These are phyloP conservation scores for Poecilia latipinna DNA, from an alignment of 2,113 vertebrate species.

Conservation along the genomic window DNA sequence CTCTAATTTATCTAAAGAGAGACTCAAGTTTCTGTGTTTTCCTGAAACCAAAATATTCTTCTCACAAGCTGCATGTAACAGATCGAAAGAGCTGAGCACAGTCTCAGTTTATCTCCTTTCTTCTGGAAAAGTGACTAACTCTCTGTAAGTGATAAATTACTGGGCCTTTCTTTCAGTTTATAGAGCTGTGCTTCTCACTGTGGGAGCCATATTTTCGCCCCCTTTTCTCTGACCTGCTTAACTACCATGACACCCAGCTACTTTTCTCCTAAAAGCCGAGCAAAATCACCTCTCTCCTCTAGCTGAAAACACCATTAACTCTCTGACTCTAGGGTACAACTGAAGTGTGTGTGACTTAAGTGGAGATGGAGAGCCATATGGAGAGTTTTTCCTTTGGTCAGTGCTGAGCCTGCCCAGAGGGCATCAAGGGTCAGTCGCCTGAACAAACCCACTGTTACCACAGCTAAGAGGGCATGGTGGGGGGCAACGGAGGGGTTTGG, in stretches of 20 bases:
- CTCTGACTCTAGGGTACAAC: constrained; percentile 64
- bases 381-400: constrained; percentile 76
- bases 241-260: constrained; percentile 61
- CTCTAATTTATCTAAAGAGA: not conserved
- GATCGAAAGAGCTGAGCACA: constrained; percentile 6
- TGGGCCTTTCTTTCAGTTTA: constrained; percentile 10
- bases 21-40: constrained; percentile 3
- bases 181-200: constrained; percentile 28
- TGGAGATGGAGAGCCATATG: constrained; percentile 75
- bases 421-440: constrained; percentile 71
- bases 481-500: constrained; percentile 16
- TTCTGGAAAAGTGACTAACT: constrained; percentile 1
- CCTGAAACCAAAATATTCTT: not conserved
- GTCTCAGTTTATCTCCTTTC: constrained; percentile 13
- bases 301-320: constrained; percentile 64
- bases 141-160: constrained; percentile 6
- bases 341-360: constrained; percentile 64
- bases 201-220: constrained; percentile 31
- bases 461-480: constrained; percentile 49
- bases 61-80: not conserved
- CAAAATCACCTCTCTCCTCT: constrained; percentile 65
- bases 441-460: constrained; percentile 79
- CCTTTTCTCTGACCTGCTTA: constrained; percentile 60
- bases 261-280: constrained; percentile 56
- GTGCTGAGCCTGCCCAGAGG: constrained; percentile 75